Evolutionary conservation across 2,113 vertebrate genomes (phyloP), one percentile per base, ranked within the genome.

Genomic region (Pelobates fuscus): DNA sequence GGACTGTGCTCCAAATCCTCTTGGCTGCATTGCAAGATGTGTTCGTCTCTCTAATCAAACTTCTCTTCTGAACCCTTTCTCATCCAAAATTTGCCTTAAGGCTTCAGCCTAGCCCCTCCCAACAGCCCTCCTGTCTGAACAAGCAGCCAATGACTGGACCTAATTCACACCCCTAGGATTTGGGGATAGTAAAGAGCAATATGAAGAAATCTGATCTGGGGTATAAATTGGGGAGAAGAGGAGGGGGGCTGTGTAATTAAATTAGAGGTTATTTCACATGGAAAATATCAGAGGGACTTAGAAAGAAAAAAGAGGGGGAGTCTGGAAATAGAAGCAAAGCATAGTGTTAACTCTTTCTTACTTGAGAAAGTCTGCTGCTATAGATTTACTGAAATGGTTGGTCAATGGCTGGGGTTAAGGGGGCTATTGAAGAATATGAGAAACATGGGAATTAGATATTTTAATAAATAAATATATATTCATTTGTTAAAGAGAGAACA

Each of bases 41-140:
- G 46, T 65, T n/a, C 17, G n/a, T 18, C 20, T n/a, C 2, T 15
- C 37, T 3, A 11, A 17, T 44, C 37, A 29, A 27, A 71, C 32
- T 66, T 20, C 15, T 57, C 25, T 15, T 26, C 59, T 73, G 44
- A 24, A 15, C 6, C 30, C 23, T 69, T 37, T 58, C 20, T 21
- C 62, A 64, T 72, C 60, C 44, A 41, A 57, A 61, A 30, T 65
- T 30, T 52, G 37, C 21, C 25, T 64, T 72, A 64, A 64, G 8
- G 46, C 70, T 54, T 18, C 44, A 25, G 27, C 20, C 27, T 57
- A 49, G 8, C 30, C 32, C 62, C 71, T 29, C 71, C 71, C 71
- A 24, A 8, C 27, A 24, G 6, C 67, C 67, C 27, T 69, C 67
- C 67, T 57, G 49, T 55, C 23, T 44, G 17, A 55, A 29, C 24